Percentiles rank a stretch among this genome's conserved stretches.
These are phyloP conservation scores for Centruroides sculpturatus DNA, from an alignment of 1,140 invertebrate species.

Conservation along the genomic window DNA sequence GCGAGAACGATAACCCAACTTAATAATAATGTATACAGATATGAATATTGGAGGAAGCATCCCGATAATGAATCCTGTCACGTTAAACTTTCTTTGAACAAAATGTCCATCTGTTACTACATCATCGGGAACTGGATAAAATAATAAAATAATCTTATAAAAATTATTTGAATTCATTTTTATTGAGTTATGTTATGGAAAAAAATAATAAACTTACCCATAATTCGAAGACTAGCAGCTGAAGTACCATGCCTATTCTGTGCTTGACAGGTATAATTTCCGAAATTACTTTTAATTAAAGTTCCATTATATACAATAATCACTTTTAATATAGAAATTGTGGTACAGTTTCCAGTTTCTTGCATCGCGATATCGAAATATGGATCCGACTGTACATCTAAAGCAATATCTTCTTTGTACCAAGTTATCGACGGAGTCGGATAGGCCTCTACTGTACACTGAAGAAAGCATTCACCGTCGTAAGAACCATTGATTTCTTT, in stretches of 20 bases:
- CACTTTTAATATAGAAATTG: background rate
- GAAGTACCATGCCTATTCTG: conserved; percentile 5
- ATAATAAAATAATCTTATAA: too few relatives aligned
- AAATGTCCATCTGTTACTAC: too few relatives aligned
- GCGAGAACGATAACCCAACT: conserved; percentile 20
- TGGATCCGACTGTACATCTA: background rate
- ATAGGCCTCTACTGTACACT: conserved; percentile 7
- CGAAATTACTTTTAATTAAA: background rate
- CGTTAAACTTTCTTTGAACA: conserved; percentile 19
- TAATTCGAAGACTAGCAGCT: background rate
- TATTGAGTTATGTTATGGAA: background rate
- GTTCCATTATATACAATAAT: background rate
- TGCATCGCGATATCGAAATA: background rate
- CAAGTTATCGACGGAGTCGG: conserved; percentile 5
- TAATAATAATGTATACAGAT: conserved; percentile 21
- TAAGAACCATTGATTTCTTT: background rate
- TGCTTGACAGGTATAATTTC: conserved; percentile 13
- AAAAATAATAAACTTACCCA: background rate
- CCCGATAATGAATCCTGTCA: conserved; percentile 21
- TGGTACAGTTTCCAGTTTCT: background rate
- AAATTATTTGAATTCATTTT: too few relatives aligned
- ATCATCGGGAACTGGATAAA: too few relatives aligned
- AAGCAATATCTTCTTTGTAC: conserved; percentile 4
- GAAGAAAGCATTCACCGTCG: background rate
- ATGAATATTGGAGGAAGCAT: conserved; percentile 21